Evolutionary conservation across 2,888 invertebrate species (phyloP).

Genomic region (Temnothorax rugatulus): DNA sequence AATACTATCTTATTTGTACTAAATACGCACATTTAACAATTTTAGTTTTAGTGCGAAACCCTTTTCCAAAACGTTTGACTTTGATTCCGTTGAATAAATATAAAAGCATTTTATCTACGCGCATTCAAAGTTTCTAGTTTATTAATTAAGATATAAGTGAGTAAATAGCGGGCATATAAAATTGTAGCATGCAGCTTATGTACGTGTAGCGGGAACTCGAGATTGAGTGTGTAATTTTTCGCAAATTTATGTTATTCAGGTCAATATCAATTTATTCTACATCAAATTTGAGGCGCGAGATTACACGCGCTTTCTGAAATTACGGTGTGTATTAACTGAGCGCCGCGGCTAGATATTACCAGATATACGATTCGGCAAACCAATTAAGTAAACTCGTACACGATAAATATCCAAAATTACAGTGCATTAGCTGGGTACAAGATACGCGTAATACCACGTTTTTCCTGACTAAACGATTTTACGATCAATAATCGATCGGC

Average conservation of each 20-base stretch:
- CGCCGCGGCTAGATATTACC: conserved; percentile 23
- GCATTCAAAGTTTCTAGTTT: not conserved
- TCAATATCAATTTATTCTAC: conserved; percentile 43
- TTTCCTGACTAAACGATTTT: conserved; percentile 47
- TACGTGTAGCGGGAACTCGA: not conserved
- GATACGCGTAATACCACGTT: conserved; percentile 53
- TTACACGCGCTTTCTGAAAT: conserved; percentile 23
- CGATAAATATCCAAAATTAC: conserved; percentile 64
- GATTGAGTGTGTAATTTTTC: conserved; percentile 17
- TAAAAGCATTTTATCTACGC: not conserved
- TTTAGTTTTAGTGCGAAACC: not conserved
- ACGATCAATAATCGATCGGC: conserved; percentile 63
- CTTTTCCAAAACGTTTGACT: not conserved
- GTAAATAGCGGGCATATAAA: not conserved
- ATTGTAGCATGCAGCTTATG: not conserved
- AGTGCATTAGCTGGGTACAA: conserved; percentile 44
- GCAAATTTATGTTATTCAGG: conserved; percentile 27
- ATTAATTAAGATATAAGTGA: conserved; percentile 13
- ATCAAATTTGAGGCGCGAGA: conserved; percentile 43
- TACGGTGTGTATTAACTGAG: conserved; percentile 30
- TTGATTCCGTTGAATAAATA: not conserved
- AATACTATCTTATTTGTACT: not conserved
- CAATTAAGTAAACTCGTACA: conserved; percentile 43
- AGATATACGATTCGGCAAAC: conserved; percentile 24
- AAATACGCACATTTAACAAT: not conserved